Conservation (phyloP, 2,888 invertebrate genomes). For the Tetanocera ferruginea region DNA sequence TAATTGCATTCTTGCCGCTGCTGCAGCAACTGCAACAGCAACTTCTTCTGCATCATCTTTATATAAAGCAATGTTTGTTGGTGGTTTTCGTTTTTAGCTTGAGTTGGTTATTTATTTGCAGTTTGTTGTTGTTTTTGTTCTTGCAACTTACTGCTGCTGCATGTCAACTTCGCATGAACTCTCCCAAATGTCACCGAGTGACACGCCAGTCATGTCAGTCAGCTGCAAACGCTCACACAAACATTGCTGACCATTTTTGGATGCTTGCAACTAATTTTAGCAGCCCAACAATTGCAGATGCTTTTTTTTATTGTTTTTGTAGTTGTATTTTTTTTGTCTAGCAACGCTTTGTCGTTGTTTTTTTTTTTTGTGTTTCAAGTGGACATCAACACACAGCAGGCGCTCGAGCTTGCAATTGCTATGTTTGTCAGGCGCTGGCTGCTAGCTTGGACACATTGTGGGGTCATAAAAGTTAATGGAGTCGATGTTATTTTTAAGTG, state of each 20-base stretch:
- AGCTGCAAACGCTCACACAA: conserved; percentile 23
- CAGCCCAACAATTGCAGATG: background rate
- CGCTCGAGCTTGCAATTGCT: too few relatives aligned
- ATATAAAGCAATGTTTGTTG: background rate
- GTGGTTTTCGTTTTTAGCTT: background rate
- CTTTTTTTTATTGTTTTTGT: background rate
- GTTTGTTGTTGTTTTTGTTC: background rate
- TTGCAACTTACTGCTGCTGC: background rate
- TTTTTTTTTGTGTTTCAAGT: too few relatives aligned
- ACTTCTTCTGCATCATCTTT: too few relatives aligned
- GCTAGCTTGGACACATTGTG: background rate
- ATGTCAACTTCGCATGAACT: background rate
- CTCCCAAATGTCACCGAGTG: conserved; percentile 6
- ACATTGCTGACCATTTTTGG: background rate
- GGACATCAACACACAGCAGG: too few relatives aligned
- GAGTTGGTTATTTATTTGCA: background rate
- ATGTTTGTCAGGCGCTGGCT: background rate
- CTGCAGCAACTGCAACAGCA: too few relatives aligned
- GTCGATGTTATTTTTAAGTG: conserved; percentile 31
- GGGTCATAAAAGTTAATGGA: conserved; percentile 35
- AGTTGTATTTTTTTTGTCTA: background rate
- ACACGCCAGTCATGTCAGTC: conserved; percentile 19
- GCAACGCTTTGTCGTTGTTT: background rate
- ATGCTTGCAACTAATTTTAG: background rate
- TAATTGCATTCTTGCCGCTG: too few relatives aligned